These are phyloP conservation scores for Nothoprocta perdicaria DNA, from an alignment of 2,113 vertebrate genomes.

Conservation along the genomic window DNA sequence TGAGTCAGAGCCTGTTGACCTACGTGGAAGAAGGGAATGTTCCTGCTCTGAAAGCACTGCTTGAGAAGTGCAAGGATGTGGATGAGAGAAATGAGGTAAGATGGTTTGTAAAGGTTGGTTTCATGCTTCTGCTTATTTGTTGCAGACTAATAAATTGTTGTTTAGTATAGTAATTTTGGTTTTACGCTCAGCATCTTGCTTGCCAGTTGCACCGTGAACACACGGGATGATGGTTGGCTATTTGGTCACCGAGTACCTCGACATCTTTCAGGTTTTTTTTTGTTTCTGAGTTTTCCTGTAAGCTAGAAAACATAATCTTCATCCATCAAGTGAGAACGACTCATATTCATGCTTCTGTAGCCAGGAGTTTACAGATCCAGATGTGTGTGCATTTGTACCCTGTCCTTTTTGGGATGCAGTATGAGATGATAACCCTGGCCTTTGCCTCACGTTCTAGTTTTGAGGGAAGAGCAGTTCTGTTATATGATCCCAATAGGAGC, in stretches of 20 bases:
- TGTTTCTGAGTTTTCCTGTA: neutral
- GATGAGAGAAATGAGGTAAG: constrained; percentile 96
- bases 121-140: neutral
- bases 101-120: neutral
- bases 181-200: neutral
- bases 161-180: neutral
- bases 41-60: constrained; percentile 88
- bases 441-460: neutral
- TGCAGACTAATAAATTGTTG: neutral
- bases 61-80: constrained; percentile 95
- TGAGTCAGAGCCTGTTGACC: constrained; percentile 90
- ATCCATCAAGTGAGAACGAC: neutral
- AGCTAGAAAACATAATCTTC: neutral
- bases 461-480: neutral
- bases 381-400: neutral
- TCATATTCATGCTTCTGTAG: neutral
- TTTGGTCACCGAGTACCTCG: neutral
- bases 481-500: neutral
- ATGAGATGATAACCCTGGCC: neutral
- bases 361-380: neutral
- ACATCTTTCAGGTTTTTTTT: neutral
- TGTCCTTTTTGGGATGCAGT: neutral
- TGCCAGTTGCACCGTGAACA: neutral
- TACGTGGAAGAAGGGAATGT: constrained; percentile 96
- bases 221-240: neutral